A percentile compares a stretch with the other conserved stretches of the same genome.
Conservation (phyloP, 2,113 vertebrate species). For the Orcinus orca region DNA sequence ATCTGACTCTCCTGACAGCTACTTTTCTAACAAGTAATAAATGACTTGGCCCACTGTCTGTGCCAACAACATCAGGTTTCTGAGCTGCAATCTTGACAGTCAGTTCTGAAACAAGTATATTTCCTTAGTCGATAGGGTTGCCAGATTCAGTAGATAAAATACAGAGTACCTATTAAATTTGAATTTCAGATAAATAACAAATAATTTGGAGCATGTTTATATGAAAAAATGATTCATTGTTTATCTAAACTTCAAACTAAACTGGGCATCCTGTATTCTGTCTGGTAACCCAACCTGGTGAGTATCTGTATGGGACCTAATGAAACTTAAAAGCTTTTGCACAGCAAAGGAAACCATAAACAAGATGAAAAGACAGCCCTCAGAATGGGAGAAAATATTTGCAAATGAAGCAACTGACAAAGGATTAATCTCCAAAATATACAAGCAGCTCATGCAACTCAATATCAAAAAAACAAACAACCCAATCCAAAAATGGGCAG, state of each 20-base stretch:
- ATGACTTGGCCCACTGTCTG: neutral
- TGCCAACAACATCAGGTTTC: neutral
- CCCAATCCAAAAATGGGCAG: neutral
- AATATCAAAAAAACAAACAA: neutral
- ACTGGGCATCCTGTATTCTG: neutral
- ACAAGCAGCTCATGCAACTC: neutral
- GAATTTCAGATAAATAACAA: conserved; percentile 7
- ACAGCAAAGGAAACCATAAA: neutral
- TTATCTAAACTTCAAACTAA: neutral
- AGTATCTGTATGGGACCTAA: neutral
- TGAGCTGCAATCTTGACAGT: neutral
- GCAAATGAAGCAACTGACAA: neutral
- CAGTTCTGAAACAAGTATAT: neutral
- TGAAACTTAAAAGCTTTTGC: neutral
- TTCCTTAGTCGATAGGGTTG: neutral
- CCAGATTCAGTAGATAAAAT: neutral
- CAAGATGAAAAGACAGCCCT: neutral
- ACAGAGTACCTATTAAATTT: neutral
- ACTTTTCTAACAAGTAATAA: neutral
- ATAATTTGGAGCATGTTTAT: neutral
- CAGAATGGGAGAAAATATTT: neutral
- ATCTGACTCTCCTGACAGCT: neutral
- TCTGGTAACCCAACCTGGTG: neutral
- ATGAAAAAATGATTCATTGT: neutral
- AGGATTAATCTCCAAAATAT: neutral